Base-by-base conservation (phyloP, 2,113 vertebrate species). In the Anoura caudifer region DNA sequence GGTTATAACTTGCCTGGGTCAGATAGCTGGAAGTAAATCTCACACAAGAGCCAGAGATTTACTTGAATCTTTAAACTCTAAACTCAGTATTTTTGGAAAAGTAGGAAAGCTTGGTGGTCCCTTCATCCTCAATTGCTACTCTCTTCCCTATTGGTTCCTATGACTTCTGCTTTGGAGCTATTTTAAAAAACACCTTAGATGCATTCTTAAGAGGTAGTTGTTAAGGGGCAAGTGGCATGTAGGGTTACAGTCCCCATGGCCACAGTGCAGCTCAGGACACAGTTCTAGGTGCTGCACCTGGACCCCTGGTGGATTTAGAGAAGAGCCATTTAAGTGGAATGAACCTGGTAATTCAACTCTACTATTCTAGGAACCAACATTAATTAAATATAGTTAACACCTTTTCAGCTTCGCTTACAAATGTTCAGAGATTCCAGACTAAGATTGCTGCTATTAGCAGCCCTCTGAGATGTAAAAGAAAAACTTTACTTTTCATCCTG, bases 391-490 rank as follows among this genome's bases (percentile, higher is more conserved):
- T 22, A 88, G 47, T 67, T 79, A 81, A 85, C 45, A 91, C 56
- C 24, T 80, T 92, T 47, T 86, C 45, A 92, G 38, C 38, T 81
- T 96, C 86, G 72, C n/a, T 95, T 94, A 80, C 38, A 76, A 5
- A 67, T 67, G 33, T 93, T 91, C 20, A 26, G 79, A 86, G 79
- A 95, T 81, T 94, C 63, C 91, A 81, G 52, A 76, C 45, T 45
- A 45, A 85, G 43, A 36, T 28, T 79, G 54, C 41, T 85, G n/a
- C 59, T n/a, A 36, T 31, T 10, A 63, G 26, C 82, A 89, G n/a
- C 17, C 31, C n/a, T 65, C 33, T 67, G 24, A 16, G 24, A 2
- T 47, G 17, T n/a, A 50, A 1, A 13, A 17, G 61, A 77, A 63
- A 85, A 80, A 33, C 12, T 33, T 33, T 67, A n/a, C 61, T 91